Percentiles rank a stretch among this genome's conserved stretches.
phyloP scores from a whole-genome alignment of 2,888 invertebrate species.

The Microctonus hyperodae region DNA sequence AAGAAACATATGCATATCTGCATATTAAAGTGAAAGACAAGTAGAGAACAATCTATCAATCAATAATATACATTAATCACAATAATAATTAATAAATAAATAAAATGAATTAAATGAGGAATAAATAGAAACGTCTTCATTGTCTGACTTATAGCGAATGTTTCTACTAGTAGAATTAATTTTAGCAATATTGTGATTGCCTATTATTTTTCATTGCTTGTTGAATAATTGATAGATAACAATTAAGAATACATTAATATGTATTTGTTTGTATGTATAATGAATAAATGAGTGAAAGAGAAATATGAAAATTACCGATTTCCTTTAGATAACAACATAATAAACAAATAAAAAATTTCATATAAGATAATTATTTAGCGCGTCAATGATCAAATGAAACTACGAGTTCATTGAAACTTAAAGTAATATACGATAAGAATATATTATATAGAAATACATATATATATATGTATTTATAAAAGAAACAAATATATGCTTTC shows the following conservation, averaged over 20 bases:
- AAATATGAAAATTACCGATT: background rate
- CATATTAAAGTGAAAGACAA: slow-evolving; percentile 9
- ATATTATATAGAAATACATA: background rate
- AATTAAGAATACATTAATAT: no score
- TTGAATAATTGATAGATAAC: background rate
- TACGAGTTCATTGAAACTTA: slow-evolving; percentile 2
- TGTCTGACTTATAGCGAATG: slow-evolving; percentile 23
- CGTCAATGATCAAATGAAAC: slow-evolving; percentile 26
- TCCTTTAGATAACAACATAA: slow-evolving; percentile 14
- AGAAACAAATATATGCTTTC: slow-evolving; percentile 12
- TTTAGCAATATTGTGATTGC: background rate
- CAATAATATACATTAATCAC: background rate
- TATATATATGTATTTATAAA: no score
- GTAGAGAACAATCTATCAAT: background rate
- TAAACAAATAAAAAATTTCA: background rate
- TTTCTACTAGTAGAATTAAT: slow-evolving; percentile 15
- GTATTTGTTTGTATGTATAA: background rate
- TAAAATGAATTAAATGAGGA: background rate
- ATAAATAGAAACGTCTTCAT: no score
- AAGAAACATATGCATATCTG: background rate
- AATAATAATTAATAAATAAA: background rate
- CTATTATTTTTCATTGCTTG: background rate
- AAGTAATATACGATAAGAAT: background rate
- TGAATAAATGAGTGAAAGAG: background rate
- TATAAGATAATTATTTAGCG: slow-evolving; percentile 24